A percentile compares a stretch with the other conserved stretches of the same genome.
These are phyloP conservation scores for Prionailurus viverrinus DNA, from an alignment of 2,113 vertebrate species.

Conservation along the genomic window DNA sequence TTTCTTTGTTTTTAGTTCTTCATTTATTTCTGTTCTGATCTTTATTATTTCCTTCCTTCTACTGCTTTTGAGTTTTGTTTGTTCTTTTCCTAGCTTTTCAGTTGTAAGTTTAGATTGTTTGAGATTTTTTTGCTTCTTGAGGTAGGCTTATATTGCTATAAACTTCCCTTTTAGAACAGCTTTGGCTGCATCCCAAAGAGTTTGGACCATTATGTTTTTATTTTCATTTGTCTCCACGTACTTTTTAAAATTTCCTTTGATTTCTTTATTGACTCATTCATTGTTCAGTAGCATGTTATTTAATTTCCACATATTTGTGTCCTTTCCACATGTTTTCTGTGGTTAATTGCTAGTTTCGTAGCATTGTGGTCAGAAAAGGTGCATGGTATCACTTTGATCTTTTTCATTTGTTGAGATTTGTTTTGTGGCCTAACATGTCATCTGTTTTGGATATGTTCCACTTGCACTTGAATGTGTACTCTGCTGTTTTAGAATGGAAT, in stretches of 20 bases:
- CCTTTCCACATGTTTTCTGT: background rate
- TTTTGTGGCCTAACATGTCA: background rate
- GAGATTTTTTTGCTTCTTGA: background rate
- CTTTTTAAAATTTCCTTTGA: background rate
- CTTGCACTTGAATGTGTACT: background rate
- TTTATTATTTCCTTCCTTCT: background rate
- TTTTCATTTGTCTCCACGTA: background rate
- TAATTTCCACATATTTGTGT: background rate
- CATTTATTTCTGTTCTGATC: background rate
- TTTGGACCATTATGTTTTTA: background rate
- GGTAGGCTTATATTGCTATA: background rate
- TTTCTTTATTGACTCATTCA: background rate
- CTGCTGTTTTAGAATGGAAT: background rate
- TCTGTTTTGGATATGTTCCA: background rate
- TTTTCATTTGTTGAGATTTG: background rate
- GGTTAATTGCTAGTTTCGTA: background rate
- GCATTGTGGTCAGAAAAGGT: background rate
- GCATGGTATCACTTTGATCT: background rate
- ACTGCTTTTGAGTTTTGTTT: background rate
- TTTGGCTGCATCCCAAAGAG: background rate
- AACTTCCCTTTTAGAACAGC: background rate
- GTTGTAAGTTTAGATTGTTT: background rate
- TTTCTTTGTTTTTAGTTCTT: background rate
- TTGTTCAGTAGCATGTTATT: background rate
- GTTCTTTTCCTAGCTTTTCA: background rate